Conservation (phyloP, 2,797 vertebrate genomes). For the Rhynchonycteris naso region DNA sequence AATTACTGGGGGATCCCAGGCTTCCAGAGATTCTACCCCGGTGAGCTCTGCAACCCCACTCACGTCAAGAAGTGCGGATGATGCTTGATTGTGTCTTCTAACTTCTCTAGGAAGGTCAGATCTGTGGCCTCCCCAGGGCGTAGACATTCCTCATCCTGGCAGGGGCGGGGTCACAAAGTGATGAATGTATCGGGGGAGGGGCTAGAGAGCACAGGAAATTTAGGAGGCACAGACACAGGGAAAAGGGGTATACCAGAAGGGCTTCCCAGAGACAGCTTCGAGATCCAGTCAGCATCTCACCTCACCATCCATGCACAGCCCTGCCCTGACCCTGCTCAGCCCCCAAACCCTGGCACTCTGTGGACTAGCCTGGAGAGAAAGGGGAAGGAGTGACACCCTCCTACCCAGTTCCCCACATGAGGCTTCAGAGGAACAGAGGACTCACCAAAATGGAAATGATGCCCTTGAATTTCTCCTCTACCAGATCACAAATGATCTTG, state of each 20-base stretch:
- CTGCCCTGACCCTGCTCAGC: background rate
- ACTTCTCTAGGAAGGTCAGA: constrained; percentile 95
- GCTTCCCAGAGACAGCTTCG: background rate
- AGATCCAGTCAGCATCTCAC: background rate
- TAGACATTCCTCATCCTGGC: constrained; percentile 97
- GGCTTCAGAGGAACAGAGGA: background rate
- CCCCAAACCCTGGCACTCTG: background rate
- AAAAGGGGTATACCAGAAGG: too few species aligned
- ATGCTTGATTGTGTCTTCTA: constrained; percentile 95
- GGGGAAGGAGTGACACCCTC: background rate
- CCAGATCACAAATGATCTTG: constrained; percentile 98
- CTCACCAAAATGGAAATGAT: constrained; percentile 98
- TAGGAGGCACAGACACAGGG: background rate
- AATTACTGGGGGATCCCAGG: too few species aligned
- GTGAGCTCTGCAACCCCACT: constrained; percentile 81
- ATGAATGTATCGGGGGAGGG: background rate
- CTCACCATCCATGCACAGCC: background rate
- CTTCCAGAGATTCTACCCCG: background rate
- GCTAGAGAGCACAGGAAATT: background rate
- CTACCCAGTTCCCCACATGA: background rate
- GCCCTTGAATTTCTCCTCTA: constrained; percentile 99
- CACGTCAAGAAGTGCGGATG: constrained; percentile 98
- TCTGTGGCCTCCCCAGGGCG: constrained; percentile 97
- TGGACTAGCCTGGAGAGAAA: background rate
- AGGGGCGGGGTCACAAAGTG: background rate